Conservation (phyloP, 2,797 vertebrate species). For the Myotis daubentonii region DNA sequence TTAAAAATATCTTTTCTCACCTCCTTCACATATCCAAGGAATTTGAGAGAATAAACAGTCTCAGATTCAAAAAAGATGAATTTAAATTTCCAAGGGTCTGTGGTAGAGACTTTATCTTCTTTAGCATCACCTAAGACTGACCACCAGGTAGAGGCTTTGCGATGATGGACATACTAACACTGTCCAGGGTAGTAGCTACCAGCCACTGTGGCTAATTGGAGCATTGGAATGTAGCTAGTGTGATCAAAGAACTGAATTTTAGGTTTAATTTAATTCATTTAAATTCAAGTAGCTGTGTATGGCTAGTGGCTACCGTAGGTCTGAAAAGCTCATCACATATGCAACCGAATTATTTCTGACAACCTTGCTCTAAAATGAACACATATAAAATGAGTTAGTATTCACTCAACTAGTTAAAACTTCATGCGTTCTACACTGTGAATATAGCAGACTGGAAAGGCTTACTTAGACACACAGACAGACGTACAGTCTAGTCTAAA, state of each 20-base stretch:
- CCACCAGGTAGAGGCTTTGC: not conserved
- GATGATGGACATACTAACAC: not conserved
- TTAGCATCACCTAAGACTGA: not conserved
- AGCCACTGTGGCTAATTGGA: not conserved
- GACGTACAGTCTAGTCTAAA: not conserved
- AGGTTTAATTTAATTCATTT: not conserved
- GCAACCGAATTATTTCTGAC: not conserved
- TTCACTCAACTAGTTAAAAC: not conserved
- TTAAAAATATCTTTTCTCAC: not conserved
- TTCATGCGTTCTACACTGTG: not conserved
- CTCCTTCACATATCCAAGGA: not conserved
- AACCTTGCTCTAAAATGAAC: not conserved
- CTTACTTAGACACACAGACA: not conserved
- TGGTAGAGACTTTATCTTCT: not conserved
- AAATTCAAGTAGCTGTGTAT: not conserved
- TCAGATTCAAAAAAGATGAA: constrained; percentile 12
- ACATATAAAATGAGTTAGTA: not conserved
- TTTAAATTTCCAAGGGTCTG: not conserved
- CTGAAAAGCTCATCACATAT: not conserved
- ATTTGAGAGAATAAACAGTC: not conserved
- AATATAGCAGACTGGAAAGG: not conserved
- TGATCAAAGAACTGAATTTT: not conserved
- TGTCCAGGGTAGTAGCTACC: not conserved
- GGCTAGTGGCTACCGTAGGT: not conserved
- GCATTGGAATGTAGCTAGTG: not conserved